Evolutionary conservation across 2,113 vertebrate genomes (phyloP), one percentile per base, ranked within the genome.

Genomic region (Periophthalmus modestus): DNA sequence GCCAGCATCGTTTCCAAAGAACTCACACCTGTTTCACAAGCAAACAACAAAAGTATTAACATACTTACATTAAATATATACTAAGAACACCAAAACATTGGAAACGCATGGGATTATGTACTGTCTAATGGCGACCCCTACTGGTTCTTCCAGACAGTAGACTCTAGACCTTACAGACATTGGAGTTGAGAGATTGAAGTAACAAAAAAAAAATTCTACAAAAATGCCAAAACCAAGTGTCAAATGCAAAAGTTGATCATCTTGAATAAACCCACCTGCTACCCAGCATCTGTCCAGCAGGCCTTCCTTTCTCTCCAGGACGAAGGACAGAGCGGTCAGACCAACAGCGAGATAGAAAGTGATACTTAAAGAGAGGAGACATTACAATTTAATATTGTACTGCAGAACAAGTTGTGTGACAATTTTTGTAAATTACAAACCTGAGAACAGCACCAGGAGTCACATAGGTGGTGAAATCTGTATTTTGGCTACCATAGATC

Each of bases 271-370:
- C 85, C 91, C 75, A 95, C 94, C 94, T 93, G 93, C 91, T 1
- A 94, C 93, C 92, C 91, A 93, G 71, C 92, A 93, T 54, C 94
- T 82, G 85, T 95, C 91, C 80, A 95, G 13, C 59, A 95, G 89
- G 0, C 93, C 93, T 63, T 94, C 93, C 72, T 93, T 94, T 69
- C 91, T 92, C 84, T 95, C 93, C 66, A 93, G 81, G 43, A 94
- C 93, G 21, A 95, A 95, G 70, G 94, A 95, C 33, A 95, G 86
- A 0, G 93, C 93, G 0, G 93, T 95, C 81, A 95, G 85, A 6
- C 94, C 94, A 74, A 95, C 88, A 0, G 94, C 94, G 89, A 95
- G 86, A 78, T 93, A 94, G 86, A 94, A 95, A 43, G 93, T 92
- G 76, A 95, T 94, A 9, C 23, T 33, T 47, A 19, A 65, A 14